These are phyloP conservation scores for Caenorhabditis inopinata DNA, from an alignment of 1,140 invertebrate genomes.

Conservation along the genomic window DNA sequence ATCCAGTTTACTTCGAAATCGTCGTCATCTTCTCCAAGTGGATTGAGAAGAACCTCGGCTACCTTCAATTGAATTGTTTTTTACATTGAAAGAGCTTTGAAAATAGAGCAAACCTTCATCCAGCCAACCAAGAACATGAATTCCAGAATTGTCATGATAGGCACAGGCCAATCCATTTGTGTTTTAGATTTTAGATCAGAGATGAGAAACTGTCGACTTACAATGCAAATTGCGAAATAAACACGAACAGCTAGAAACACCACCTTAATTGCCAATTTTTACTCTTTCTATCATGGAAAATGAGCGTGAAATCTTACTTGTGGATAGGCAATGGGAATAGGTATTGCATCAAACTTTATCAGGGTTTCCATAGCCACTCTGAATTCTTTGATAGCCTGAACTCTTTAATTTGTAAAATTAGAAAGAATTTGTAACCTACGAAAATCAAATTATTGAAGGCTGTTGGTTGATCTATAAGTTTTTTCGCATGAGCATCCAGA, in stretches of 20 bases:
- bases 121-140: conserved; percentile 39
- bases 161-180: conserved; percentile 20
- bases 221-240: conserved; percentile 40
- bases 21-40: conserved; percentile 56
- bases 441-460: conserved; percentile 2
- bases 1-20: conserved; percentile 54
- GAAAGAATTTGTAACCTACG: background rate
- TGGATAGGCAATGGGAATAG: conserved; percentile 93
- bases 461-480: conserved; percentile 12
- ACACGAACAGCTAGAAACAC: conserved; percentile 55
- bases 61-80: conserved; percentile 37
- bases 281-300: too few species aligned
- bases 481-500: background rate
- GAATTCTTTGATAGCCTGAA: conserved; percentile 24
- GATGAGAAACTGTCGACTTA: conserved; percentile 36
- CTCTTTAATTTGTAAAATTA: background rate
- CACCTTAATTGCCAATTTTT: conserved; percentile 63
- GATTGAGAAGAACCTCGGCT: conserved; percentile 53
- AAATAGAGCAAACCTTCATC: conserved; percentile 15
- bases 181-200: conserved; percentile 4
- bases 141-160: conserved; percentile 33
- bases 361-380: conserved; percentile 28
- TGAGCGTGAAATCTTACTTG: conserved; percentile 72
- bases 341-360: conserved; percentile 84
- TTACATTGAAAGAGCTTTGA: background rate